Evolutionary conservation across 2,888 invertebrate genomes (phyloP), one percentile per base, ranked within the genome.

Genomic region (Eueremaeus valkanovi): DNA sequence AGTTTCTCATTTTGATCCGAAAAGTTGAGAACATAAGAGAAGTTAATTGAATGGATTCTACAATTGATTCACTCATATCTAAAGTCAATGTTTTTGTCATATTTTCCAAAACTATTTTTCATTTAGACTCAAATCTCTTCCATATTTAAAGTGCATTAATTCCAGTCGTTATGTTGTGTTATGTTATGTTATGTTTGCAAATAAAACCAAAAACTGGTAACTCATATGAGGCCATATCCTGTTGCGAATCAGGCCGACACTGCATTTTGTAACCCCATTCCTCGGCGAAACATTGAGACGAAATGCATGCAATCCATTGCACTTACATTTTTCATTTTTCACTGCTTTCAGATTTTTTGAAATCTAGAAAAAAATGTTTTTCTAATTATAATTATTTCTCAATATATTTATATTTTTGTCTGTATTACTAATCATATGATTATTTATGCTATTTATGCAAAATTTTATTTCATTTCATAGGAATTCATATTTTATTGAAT

Each of bases 211-310:
- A n/a, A 70, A 42, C 42, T 70, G 45, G 45, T 70, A 70, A 42
- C 42, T 70, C 40, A 70, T 70, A 70, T 70, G 70, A 70, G 70
- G 70, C 70, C 70, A 70, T 70, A 70, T 70, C 70, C 70, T 70
- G 70, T 70, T 70, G 70, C 42, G 40, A 70, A 40, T 70, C 11
- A 27, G 70, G 70, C 70, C 70, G 70, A 70, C 70, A 70, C 42
- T 27, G 70, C 70, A 24, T 70, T 70, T 70, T 70, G 45, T 70
- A 70, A 70, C 70, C 70, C 70, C 70, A 70, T 70, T 70, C 70
- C 42, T 70, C 70, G 29, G 16, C 21, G 11, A 42, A 70, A 45
- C 70, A 70, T 70, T 70, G 24, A 42, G 3, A 40, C 45, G 6
- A 33, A 70, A 70, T 70, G 16, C 42, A 70, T 70, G 70, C 70